Evolutionary conservation across 2,888 invertebrate species (phyloP).

Genomic region (Orthosia cruda): DNA sequence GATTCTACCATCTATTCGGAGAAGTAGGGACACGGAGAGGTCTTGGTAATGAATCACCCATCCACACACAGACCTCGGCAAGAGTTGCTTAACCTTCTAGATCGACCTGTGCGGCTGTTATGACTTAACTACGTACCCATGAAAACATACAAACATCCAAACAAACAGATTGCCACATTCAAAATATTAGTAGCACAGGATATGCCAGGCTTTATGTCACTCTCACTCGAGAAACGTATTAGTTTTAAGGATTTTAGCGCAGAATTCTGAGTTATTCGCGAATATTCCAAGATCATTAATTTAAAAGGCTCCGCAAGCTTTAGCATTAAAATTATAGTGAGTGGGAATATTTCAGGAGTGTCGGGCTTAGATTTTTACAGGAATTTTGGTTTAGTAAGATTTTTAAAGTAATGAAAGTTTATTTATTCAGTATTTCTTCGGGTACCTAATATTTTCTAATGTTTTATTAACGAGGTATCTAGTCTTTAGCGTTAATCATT

Average conservation of each 20-base stretch:
- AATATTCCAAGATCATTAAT: constrained; percentile 62
- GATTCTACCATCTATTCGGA: no score
- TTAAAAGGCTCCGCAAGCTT: constrained; percentile 46
- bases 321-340: constrained; percentile 35
- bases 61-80: no score
- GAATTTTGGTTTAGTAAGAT: not conserved
- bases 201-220: constrained; percentile 56
- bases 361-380: not conserved
- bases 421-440: no score
- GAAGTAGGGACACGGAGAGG: no score
- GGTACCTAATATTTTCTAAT: not conserved
- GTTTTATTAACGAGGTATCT: not conserved
- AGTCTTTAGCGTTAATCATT: not conserved
- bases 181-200: no score
- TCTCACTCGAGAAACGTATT: constrained; percentile 56
- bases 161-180: no score
- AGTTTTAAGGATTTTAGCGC: constrained; percentile 57
- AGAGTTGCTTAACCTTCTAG: no score
- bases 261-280: constrained; percentile 53
- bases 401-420: constrained; percentile 16
- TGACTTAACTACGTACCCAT: no score
- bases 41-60: no score
- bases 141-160: no score
- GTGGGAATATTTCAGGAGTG: constrained; percentile 23
- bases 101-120: no score